Evolutionary conservation across 2,113 vertebrate species (phyloP).

Genomic region (Carassius gibelio): DNA sequence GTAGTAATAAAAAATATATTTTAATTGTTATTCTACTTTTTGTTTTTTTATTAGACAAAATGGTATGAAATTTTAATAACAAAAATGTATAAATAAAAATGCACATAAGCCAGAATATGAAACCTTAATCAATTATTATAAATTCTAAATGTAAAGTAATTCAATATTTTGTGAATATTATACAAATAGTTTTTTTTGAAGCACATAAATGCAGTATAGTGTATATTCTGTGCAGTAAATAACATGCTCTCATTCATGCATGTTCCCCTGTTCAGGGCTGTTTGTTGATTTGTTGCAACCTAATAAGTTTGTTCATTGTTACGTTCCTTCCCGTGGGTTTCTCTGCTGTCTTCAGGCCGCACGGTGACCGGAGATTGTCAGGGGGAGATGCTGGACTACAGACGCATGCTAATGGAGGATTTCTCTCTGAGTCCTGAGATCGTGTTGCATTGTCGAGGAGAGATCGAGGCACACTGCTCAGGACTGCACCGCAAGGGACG

Average conservation of each 20-base stretch:
- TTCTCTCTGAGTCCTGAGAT: conserved; percentile 88
- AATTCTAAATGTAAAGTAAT: neutral
- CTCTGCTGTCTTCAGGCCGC: conserved; percentile 70
- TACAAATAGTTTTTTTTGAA: neutral
- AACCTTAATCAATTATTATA: neutral
- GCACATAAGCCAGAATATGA: neutral
- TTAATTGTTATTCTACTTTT: neutral
- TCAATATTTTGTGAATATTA: neutral
- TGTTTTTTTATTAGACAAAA: neutral
- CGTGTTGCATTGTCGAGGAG: conserved; percentile 86
- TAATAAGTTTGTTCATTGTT: neutral
- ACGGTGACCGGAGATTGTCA: conserved; percentile 89
- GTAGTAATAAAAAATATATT: neutral
- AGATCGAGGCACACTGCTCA: conserved; percentile 86
- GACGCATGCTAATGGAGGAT: conserved; percentile 90
- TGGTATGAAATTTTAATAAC: neutral
- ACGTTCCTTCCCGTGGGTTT: neutral
- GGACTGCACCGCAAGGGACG: conserved; percentile 86
- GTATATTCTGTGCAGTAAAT: neutral
- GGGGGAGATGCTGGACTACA: conserved; percentile 88
- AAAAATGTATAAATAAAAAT: neutral
- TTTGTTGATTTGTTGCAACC: conserved; percentile 3
- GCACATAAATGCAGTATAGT: neutral
- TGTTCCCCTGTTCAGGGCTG: neutral
- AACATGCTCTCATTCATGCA: neutral